These are phyloP conservation scores for Geotrypetes seraphini DNA, from an alignment of 2,797 vertebrate species.

Conservation along the genomic window DNA sequence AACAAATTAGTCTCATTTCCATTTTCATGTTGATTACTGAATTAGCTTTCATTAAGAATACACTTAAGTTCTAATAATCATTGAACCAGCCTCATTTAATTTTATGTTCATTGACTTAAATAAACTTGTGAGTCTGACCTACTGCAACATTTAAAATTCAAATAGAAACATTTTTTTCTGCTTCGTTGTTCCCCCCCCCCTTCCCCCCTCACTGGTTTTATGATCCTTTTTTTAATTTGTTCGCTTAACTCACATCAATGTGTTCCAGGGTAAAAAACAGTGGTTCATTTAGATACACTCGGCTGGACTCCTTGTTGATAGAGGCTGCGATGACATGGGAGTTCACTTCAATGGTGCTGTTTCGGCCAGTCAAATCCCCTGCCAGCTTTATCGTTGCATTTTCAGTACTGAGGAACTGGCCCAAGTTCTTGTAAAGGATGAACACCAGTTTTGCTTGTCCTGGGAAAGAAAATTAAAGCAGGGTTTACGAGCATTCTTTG, in stretches of 20 bases:
- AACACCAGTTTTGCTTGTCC: slow-evolving; percentile 94
- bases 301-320: slow-evolving; percentile 97
- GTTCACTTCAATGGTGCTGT: slow-evolving; percentile 86
- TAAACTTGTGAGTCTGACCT: slow-evolving; percentile 77
- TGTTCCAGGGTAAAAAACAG: slow-evolving; percentile 94
- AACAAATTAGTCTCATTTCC: slow-evolving; percentile 89
- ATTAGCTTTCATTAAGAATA: slow-evolving; percentile 99
- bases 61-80: slow-evolving; percentile 87
- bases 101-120: slow-evolving; percentile 91
- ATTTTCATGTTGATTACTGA: slow-evolving; percentile 95
- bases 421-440: slow-evolving; percentile 91
- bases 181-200: not conserved
- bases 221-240: slow-evolving; percentile 49
- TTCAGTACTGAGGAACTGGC: slow-evolving; percentile 91
- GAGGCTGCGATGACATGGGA: slow-evolving; percentile 94
- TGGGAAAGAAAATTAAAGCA: slow-evolving; percentile 32
- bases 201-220: slow-evolving; percentile 49
- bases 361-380: slow-evolving; percentile 71
- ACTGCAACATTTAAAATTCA: slow-evolving; percentile 74
- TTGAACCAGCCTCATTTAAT: slow-evolving; percentile 86
- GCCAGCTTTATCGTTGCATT: slow-evolving; percentile 89
- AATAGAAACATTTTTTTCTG: slow-evolving; percentile 52
- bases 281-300: slow-evolving; percentile 91
- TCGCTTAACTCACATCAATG: slow-evolving; percentile 81
- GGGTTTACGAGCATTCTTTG: too few relatives aligned